Evolutionary conservation across 1,140 invertebrate species (phyloP).

Genomic region (Drosophila subobscura): DNA sequence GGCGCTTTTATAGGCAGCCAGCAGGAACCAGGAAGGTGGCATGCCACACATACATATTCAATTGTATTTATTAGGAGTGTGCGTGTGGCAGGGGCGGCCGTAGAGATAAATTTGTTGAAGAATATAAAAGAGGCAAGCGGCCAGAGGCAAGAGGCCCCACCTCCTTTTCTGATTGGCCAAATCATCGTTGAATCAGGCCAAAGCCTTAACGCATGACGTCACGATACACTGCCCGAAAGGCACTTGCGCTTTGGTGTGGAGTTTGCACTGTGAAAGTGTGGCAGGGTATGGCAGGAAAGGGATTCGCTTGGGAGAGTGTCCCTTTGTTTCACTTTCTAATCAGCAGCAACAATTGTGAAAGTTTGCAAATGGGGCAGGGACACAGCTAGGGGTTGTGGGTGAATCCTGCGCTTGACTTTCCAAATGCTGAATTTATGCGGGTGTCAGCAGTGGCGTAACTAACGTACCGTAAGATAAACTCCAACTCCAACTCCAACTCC

Average conservation of each 20-base stretch:
- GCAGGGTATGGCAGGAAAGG: not conserved
- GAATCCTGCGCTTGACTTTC: constrained; percentile 69
- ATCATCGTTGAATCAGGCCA: constrained; percentile 80
- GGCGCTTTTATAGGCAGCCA: constrained; percentile 67
- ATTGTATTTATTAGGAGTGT: constrained; percentile 82
- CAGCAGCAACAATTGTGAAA: constrained; percentile 57
- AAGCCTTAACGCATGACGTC: constrained; percentile 71
- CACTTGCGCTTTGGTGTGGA: no score
- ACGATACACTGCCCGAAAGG: constrained; percentile 5
- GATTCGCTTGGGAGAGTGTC: not conserved
- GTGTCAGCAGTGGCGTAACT: constrained; percentile 34
- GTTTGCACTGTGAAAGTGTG: no score
- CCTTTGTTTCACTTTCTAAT: constrained; percentile 72
- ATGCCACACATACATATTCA: constrained; percentile 66
- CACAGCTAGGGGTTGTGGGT: constrained; percentile 2
- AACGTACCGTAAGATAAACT: not conserved
- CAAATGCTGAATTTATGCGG: constrained; percentile 74
- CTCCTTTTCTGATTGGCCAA: constrained; percentile 81
- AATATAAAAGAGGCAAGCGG: constrained; percentile 81
- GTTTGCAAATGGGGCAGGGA: constrained; percentile 21
- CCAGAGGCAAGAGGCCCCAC: constrained; percentile 54
- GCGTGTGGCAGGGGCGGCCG: constrained; percentile 51
- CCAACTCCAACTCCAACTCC: not conserved
- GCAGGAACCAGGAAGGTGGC: constrained; percentile 28
- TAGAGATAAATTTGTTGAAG: constrained; percentile 79